Conservation (phyloP, 1,140 invertebrate species). For the Conus betulinus region DNA sequence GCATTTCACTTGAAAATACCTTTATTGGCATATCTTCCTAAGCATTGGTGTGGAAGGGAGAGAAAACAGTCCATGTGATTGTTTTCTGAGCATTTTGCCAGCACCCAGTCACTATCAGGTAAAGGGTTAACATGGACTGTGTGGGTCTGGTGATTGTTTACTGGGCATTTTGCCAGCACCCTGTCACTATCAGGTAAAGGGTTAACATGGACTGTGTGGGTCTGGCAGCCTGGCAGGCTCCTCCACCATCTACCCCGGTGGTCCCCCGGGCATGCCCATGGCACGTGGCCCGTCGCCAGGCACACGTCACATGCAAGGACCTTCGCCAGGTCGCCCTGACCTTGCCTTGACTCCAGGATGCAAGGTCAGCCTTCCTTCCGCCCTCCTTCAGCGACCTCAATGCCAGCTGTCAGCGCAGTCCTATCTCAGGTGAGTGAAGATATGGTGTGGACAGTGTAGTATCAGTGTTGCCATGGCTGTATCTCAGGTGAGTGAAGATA, state of each 20-base stretch:
- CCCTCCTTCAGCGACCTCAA: not conserved
- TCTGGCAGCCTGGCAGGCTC: not conserved
- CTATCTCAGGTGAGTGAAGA: not conserved
- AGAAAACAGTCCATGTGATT: not conserved
- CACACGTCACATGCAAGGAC: not conserved
- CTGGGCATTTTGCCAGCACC: too few species aligned
- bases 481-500: too few species aligned
- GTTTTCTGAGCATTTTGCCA: too few species aligned
- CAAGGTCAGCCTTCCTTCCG: conserved; percentile 4
- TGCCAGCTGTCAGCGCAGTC: conserved; percentile 27
- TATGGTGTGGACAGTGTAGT: too few species aligned
- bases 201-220: too few species aligned
- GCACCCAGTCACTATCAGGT: too few species aligned
- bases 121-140: too few species aligned
- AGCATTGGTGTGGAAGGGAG: too few species aligned
- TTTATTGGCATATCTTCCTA: too few species aligned
- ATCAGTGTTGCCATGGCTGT: too few species aligned
- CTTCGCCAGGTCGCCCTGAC: conserved; percentile 15
- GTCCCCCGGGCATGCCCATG: not conserved
- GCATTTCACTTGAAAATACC: too few species aligned
- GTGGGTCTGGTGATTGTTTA: not conserved
- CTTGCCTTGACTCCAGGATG: conserved; percentile 31
- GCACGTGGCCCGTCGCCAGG: not conserved
- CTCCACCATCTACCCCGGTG: not conserved
- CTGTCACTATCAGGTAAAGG: too few species aligned